Evolutionary conservation across 1,140 invertebrate genomes (phyloP), one percentile per base, ranked within the genome.

Genomic region (Drosophila nasuta): DNA sequence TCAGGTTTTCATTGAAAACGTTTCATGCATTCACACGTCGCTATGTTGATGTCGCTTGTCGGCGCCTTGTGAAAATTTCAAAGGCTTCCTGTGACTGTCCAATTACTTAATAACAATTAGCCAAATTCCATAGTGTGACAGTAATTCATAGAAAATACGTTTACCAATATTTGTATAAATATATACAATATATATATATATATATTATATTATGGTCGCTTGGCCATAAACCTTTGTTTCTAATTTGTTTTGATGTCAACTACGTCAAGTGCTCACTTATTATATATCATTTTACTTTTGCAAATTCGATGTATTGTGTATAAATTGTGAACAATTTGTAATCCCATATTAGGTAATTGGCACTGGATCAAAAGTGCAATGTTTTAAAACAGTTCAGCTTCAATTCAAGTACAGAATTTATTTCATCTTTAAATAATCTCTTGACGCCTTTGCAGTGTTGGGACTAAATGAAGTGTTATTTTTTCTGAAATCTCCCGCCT

Each of bases 161-260:
- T 57, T 13, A 25, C 51, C 62, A 48, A 72, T 35, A 51, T 48
- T 41, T 49, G 20, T 48, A 48, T 51, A 20, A 20, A 46, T 20
- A 20, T 20, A 20, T 45, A n/a, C n/a, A n/a, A n/a, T n/a, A n/a
- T n/a, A n/a, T n/a, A n/a, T n/a, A n/a, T n/a, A n/a, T n/a, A n/a
- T n/a, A n/a, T n/a, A n/a, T n/a, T 20, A 20, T 20, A 20, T 45
- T 49, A 62, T 28, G 13, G 63, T 35, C n/a, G 38, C 15, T 13
- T 48, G n/a, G 6, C 46, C 54, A 69, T 82, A 82, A 79, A 79
- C 49, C 49, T 65, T 62, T 48, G 30, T 33, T 70, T 64, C 77
- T 83, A 76, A 83, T 77, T 76, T 56, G 7, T 17, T 48, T 63
- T 7, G 58, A 17, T 17, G 25, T 45, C 15, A 30, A 58, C 35